These are phyloP conservation scores for Polypedilum pembai DNA, from an alignment of 1,140 invertebrate species.

Conservation along the genomic window DNA sequence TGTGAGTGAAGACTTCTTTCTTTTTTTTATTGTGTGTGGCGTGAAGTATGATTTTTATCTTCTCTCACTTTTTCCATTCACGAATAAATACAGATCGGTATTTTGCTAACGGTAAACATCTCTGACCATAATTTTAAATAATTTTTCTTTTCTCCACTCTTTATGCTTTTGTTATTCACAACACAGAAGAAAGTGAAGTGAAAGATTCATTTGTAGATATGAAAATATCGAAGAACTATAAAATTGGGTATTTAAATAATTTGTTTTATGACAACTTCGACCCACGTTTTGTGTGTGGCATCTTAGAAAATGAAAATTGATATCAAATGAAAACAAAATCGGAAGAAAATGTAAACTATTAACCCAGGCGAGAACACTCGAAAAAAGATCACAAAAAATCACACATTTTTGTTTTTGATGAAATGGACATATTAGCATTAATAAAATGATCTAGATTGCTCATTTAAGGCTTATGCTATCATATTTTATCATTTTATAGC, in stretches of 20 bases:
- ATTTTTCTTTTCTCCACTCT: too few relatives aligned
- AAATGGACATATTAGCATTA: too few relatives aligned
- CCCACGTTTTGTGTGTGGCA: slow-evolving; percentile 3
- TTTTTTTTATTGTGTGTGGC: neutral
- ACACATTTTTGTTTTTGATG: too few relatives aligned
- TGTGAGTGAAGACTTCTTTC: slow-evolving; percentile 3
- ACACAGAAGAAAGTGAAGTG: too few relatives aligned
- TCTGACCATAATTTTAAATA: neutral
- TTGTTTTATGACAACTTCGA: neutral
- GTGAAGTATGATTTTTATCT: slow-evolving; percentile 18
- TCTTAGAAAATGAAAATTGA: neutral
- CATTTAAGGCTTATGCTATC: too few relatives aligned
- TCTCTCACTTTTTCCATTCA: neutral
- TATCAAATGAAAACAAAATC: neutral
- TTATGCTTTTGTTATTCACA: too few relatives aligned
- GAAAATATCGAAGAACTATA: neutral
- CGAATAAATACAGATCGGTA: neutral
- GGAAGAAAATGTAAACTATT: too few relatives aligned
- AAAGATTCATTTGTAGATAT: too few relatives aligned
- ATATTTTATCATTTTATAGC: too few relatives aligned
- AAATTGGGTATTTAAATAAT: neutral
- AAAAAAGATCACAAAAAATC: too few relatives aligned
- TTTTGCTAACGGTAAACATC: neutral
- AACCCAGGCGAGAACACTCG: too few relatives aligned
- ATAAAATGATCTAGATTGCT: too few relatives aligned